These are phyloP conservation scores for Sinonovacula constricta DNA, from an alignment of 1,140 invertebrate genomes.

Conservation along the genomic window DNA sequence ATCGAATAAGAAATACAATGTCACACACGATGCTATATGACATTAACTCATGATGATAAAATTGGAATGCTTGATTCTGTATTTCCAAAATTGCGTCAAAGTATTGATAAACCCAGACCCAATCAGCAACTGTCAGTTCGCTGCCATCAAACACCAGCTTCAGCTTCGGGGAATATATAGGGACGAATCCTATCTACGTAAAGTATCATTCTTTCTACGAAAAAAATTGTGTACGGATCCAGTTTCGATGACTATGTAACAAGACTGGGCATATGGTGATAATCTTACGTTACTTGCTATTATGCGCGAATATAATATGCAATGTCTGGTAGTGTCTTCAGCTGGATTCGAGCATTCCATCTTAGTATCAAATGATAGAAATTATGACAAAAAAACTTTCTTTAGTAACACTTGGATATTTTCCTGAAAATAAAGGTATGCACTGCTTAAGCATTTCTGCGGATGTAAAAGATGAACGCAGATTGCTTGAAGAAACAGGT, in stretches of 20 bases:
- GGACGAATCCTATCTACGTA: neutral
- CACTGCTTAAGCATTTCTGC: constrained; percentile 11
- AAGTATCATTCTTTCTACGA: constrained; percentile 13
- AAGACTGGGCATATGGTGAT: constrained; percentile 21
- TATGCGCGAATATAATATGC: constrained; percentile 25
- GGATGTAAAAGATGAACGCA: neutral
- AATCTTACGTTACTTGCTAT: constrained; percentile 13
- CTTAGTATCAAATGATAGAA: constrained; percentile 14
- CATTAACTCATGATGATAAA: constrained; percentile 10
- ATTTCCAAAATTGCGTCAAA: neutral
- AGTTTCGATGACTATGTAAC: constrained; percentile 15
- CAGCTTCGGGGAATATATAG: neutral
- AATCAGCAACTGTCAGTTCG: constrained; percentile 19
- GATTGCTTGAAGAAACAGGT: neutral
- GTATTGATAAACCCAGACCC: constrained; percentile 10
- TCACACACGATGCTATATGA: neutral
- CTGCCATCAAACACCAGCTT: constrained; percentile 2
- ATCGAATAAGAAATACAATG: neutral
- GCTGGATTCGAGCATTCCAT: neutral
- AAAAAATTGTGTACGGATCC: constrained; percentile 13
- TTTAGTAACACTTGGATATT: constrained; percentile 12
- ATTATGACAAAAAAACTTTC: neutral
- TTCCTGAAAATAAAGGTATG: constrained; percentile 22
- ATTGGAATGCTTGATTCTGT: neutral
- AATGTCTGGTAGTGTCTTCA: constrained; percentile 17